phyloP scores from a whole-genome alignment of 2,888 invertebrate species.

The Troilus luridus region DNA sequence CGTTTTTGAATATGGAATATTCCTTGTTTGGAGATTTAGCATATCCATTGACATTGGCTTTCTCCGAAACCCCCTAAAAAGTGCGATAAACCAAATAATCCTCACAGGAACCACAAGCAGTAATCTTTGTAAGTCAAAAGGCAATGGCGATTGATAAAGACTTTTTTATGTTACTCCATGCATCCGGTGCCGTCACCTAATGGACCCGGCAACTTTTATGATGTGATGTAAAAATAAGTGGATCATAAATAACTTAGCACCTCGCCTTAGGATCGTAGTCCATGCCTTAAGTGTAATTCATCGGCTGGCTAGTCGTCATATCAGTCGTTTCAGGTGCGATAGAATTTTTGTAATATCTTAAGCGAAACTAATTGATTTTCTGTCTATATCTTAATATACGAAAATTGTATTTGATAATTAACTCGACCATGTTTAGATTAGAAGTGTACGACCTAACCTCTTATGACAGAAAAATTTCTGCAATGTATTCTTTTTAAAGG shows the following conservation, averaged over 20 bases:
- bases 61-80: neutral
- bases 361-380: neutral
- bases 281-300: neutral
- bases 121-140: constrained; percentile 18
- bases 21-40: neutral
- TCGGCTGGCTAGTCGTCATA: neutral
- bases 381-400: too few relatives aligned
- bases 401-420: neutral
- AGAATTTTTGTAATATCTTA: neutral
- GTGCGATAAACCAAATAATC: neutral
- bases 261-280: neutral
- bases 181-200: constrained; percentile 42
- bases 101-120: neutral
- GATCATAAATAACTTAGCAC: constrained; percentile 30
- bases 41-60: neutral
- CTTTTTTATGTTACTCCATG: constrained; percentile 12
- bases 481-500: too few relatives aligned
- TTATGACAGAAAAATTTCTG: too few relatives aligned
- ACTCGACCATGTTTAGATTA: neutral
- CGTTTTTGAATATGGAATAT: too few relatives aligned
- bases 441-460: neutral
- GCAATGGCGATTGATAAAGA: constrained; percentile 28
- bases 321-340: neutral
- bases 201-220: constrained; percentile 29
- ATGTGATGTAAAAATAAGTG: constrained; percentile 39